Evolutionary conservation across 2,888 invertebrate genomes (phyloP), one percentile per base, ranked within the genome.

Genomic region (Nomada fucata): DNA sequence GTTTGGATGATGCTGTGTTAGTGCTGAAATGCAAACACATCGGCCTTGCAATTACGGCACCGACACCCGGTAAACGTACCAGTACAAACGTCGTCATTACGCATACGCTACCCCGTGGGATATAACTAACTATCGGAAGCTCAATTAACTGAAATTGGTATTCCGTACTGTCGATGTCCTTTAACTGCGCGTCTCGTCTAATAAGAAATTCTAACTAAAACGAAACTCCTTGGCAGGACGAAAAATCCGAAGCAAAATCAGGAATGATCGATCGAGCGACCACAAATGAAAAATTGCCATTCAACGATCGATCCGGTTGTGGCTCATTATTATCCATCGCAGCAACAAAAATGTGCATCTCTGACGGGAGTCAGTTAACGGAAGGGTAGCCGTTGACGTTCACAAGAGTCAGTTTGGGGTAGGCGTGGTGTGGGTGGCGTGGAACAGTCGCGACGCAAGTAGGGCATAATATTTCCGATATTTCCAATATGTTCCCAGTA

Each of bases 391-490:
- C 74, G 72, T 71, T 75, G 87, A 85, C 70, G 73, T 87, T 76
- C 68, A 57, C 50, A 75, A 82, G 74, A 76, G 74, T 57, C 11
- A 74, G 63, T 64, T 61, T 53, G 23, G 29, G 60, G 3, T 15
- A 47, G 73, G 29, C 69, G 68, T 72, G 72, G 71, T 79, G 77
- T 79, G 44, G 78, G 81, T 65, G 15, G 44, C 20, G 59, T 26
- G 29, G 47, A 3, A 26, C 10, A 2, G 26, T 47, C 57, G 60
- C 0, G 60, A 20, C 68, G 85, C 87, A 91, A 91, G 87, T 91
- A 89, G 91, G 88, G 90, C 91, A 84, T 91, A 89, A 88, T 90
- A 90, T 90, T 91, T 91, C 90, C 90, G 82, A 91, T 91, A 91
- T 84, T 90, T 79, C 82, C 89, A 85, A 90, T 89, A 87, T 72